Evolutionary conservation across 2,113 vertebrate species (phyloP), one percentile per base, ranked within the genome.

Genomic region (Sula dactylatra): DNA sequence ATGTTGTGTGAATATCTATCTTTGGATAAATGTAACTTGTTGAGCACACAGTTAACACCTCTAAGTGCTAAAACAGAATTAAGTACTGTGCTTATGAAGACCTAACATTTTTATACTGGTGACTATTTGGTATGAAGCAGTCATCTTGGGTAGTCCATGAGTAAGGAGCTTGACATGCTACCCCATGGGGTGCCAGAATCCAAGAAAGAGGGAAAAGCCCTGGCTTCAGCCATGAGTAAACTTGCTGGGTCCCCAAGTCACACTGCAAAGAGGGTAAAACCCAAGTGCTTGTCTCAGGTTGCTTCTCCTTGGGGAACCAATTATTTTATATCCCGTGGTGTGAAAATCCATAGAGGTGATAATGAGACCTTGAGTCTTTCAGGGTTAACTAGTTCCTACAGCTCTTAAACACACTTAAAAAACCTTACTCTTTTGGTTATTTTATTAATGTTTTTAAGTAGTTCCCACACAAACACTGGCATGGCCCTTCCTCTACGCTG

Each of bases 21-120:
- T 91, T 90, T 78, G 84, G 87, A 84, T 82, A 85, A 81, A 93
- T 64, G n/a, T 45, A 89, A 94, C 78, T 84, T 86, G 67, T 87
- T 94, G 50, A 93, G 59, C 73, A 74, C 64, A 61, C 36, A 89
- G 59, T 71, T 96, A 93, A 89, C 89, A 94, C 73, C 50, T 91
- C 61, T 11, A 71, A 91, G 82, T 67, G 84, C 65, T 94, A 91
- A 89, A 91, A 22, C 73, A 87, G 84, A 94, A 93, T 94, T 74
- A 95, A 73, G 71, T 36, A 81, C 77, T 47, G 34, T 73, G 40
- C 38, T 74, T 79, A 64, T 2, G 11, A 64, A 90, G 61, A 66
- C 70, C 32, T 59, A 71, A 64, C 26, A 44, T 86, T 89, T 86
- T 78, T 52, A 49, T n/a, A 25, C 55, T 82, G 69, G 36, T 49